Conservation (phyloP, 2,797 vertebrate species). For the Sebastes hubbsi region DNA sequence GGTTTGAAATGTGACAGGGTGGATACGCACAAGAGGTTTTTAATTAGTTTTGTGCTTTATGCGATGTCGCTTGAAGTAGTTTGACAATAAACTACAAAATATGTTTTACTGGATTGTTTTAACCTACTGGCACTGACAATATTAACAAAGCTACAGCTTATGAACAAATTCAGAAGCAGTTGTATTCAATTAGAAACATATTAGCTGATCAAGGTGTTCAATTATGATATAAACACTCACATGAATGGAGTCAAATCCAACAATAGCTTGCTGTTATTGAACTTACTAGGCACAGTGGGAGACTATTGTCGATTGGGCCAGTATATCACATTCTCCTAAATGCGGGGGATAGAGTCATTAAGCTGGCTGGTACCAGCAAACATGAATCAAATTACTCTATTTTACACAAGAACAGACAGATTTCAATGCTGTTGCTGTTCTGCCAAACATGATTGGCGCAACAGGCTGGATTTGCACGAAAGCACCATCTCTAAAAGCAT, state of each 20-base stretch:
- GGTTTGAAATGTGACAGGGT: neutral
- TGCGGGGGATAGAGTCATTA: neutral
- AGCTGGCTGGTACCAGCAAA: neutral
- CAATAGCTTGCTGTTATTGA: slow-evolving; percentile 5
- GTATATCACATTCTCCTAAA: neutral
- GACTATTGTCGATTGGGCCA: neutral
- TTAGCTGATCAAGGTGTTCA: neutral
- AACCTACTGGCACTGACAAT: neutral
- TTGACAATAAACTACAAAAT: neutral
- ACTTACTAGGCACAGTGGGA: slow-evolving; percentile 14
- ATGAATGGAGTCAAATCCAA: neutral
- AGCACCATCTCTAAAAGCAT: neutral
- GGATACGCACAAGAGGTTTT: neutral
- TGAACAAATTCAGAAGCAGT: neutral
- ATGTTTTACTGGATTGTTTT: neutral
- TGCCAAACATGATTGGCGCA: neutral
- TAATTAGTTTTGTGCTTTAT: neutral
- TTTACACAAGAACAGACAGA: neutral
- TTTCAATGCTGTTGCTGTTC: neutral
- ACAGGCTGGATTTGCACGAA: neutral
- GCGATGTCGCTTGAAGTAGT: neutral
- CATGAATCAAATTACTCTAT: neutral
- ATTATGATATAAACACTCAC: neutral
- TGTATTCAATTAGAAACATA: neutral
- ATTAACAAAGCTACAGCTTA: neutral